phyloP scores from a whole-genome alignment of 1,140 invertebrate species.

The Cydia amplana region DNA sequence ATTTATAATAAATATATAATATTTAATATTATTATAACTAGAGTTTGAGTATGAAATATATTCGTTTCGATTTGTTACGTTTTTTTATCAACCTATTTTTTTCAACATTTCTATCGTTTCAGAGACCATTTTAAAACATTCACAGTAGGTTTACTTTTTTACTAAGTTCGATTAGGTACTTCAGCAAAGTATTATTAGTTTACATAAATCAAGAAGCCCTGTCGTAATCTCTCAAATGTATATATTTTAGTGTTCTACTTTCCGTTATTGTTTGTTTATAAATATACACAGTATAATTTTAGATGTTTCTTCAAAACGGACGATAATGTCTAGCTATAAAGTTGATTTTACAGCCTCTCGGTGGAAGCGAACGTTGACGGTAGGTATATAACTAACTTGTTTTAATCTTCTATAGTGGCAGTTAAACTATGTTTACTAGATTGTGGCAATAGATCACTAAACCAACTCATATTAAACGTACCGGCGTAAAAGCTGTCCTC shows the following conservation, averaged over 20 bases:
- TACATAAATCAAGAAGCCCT: neutral
- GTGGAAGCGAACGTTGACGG: neutral
- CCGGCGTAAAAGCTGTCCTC: no score
- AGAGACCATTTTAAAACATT: no score
- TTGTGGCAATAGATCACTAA: neutral
- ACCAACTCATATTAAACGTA: neutral
- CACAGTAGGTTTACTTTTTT: no score
- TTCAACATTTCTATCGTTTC: no score
- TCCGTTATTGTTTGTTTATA: conserved; percentile 9
- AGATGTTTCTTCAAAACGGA: conserved; percentile 1
- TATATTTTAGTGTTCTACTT: neutral
- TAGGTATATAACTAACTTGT: neutral
- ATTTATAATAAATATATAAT: no score
- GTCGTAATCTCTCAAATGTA: neutral
- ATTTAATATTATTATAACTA: no score
- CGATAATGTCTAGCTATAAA: neutral
- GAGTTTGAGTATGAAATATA: no score
- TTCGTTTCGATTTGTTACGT: no score
- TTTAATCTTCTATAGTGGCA: neutral
- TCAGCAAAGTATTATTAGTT: neutral
- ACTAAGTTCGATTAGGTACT: neutral
- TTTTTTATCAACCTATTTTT: no score
- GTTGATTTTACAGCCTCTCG: conserved; percentile 18
- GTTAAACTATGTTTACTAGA: neutral
- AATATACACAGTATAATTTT: neutral